phyloP scores from a whole-genome alignment of 92 coral and sea anemone species.

The Bergia puertoricense region DNA sequence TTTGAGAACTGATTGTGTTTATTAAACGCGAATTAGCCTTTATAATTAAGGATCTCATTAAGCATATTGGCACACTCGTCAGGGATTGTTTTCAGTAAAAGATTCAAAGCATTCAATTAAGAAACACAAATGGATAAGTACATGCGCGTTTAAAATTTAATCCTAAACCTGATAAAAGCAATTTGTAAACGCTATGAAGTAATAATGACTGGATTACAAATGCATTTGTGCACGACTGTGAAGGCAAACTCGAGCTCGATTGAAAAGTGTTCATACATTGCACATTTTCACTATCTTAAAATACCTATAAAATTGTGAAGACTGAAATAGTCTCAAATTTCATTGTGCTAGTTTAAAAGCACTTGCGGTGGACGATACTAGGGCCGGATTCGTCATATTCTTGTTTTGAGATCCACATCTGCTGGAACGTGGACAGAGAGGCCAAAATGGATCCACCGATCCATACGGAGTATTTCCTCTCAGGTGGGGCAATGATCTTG shows the following conservation, averaged over 20 bases:
- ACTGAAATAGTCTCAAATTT: neutral
- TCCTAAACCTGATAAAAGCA: neutral
- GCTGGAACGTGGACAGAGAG: slow-evolving; percentile 73
- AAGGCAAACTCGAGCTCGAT: neutral
- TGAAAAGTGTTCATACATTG: neutral
- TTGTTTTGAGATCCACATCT: slow-evolving; percentile 77
- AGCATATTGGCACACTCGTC: too few relatives aligned
- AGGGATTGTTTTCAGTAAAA: too few relatives aligned
- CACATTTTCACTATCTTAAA: neutral
- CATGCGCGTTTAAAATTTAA: neutral
- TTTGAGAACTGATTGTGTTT: too few relatives aligned
- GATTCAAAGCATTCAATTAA: neutral
- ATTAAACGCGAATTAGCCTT: too few relatives aligned
- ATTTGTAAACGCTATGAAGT: neutral
- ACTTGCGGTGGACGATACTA: slow-evolving; percentile 69
- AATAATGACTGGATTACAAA: neutral
- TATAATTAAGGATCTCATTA: too few relatives aligned
- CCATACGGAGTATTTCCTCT: slow-evolving; percentile 85
- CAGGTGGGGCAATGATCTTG: slow-evolving; percentile 82
- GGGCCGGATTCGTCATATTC: slow-evolving; percentile 82
- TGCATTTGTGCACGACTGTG: neutral
- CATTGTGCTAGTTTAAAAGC: slow-evolving; percentile 47
- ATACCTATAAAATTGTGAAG: too few relatives aligned
- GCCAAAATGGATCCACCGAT: slow-evolving; percentile 86
- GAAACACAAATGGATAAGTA: neutral